Percentiles rank a stretch among this genome's conserved stretches.
These are phyloP conservation scores for Protobothrops mucrosquamatus DNA, from an alignment of 2,113 vertebrate species.

Conservation along the genomic window DNA sequence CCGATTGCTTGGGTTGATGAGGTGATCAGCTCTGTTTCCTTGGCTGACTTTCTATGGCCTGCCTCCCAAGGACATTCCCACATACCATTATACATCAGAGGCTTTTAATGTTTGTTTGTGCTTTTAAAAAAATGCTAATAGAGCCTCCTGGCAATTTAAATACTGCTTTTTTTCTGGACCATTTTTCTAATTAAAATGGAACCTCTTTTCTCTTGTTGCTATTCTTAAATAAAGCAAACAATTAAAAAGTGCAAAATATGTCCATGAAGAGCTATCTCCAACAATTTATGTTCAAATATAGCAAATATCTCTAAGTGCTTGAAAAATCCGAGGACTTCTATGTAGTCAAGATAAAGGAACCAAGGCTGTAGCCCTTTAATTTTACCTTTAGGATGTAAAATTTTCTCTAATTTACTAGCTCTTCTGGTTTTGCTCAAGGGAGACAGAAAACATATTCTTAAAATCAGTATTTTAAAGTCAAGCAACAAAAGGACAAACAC, in stretches of 20 bases:
- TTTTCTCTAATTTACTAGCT: conserved; percentile 12
- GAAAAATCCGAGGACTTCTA: not conserved
- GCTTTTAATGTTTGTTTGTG: not conserved
- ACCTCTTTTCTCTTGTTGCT: not conserved
- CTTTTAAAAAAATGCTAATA: not conserved
- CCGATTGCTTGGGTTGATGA: too few relatives aligned
- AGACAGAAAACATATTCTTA: not conserved
- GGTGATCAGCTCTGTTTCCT: not conserved
- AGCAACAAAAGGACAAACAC: not conserved
- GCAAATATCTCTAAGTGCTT: not conserved
- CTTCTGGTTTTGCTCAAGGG: conserved; percentile 2
- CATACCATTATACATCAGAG: not conserved
- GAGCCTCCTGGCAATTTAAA: not conserved
- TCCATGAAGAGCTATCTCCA: not conserved
- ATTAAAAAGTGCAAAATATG: not conserved
- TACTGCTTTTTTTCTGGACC: not conserved
- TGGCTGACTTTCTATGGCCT: not conserved
- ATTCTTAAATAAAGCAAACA: not conserved
- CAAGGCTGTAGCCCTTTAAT: not conserved
- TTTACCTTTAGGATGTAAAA: not conserved
- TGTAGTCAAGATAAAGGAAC: not conserved
- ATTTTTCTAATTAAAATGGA: too few relatives aligned
- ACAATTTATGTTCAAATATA: not conserved
- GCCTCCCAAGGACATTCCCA: not conserved
- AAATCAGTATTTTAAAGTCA: not conserved